Conservation (phyloP, 2,888 invertebrate species). For the Aphidius colemani region DNA sequence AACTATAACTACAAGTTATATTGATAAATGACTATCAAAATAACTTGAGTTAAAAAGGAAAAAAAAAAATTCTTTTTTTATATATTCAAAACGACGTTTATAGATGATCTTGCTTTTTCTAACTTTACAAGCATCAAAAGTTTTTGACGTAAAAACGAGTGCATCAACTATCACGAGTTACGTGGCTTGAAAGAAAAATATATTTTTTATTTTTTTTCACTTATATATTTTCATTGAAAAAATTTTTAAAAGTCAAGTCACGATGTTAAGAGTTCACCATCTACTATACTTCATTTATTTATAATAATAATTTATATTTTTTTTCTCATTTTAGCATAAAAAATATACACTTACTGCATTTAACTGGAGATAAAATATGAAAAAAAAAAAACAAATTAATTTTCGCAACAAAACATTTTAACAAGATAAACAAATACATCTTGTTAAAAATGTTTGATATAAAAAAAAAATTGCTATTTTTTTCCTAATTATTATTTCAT, state of each 20-base stretch:
- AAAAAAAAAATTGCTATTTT: constrained; percentile 37
- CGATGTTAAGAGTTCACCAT: neutral
- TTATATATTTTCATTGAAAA: neutral
- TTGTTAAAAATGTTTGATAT: neutral
- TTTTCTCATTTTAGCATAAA: neutral
- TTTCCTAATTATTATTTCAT: constrained; percentile 36
- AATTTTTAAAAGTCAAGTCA: neutral
- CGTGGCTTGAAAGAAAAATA: neutral
- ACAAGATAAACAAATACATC: too few species aligned
- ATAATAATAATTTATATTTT: neutral
- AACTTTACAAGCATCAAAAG: neutral
- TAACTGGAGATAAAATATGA: neutral
- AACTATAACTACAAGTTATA: too few species aligned
- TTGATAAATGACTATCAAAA: too few species aligned
- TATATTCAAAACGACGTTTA: neutral
- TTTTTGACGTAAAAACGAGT: neutral
- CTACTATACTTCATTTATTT: constrained; percentile 1
- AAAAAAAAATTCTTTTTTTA: neutral
- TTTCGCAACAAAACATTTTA: too few species aligned
- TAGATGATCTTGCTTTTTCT: too few species aligned
- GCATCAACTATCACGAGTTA: constrained; percentile 9
- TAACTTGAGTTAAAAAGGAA: too few species aligned
- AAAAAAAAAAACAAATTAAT: too few species aligned
- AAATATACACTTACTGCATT: neutral
- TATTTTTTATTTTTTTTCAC: neutral